These are phyloP conservation scores for Ciconia maguari DNA, from an alignment of 2,113 vertebrate genomes.

Conservation along the genomic window DNA sequence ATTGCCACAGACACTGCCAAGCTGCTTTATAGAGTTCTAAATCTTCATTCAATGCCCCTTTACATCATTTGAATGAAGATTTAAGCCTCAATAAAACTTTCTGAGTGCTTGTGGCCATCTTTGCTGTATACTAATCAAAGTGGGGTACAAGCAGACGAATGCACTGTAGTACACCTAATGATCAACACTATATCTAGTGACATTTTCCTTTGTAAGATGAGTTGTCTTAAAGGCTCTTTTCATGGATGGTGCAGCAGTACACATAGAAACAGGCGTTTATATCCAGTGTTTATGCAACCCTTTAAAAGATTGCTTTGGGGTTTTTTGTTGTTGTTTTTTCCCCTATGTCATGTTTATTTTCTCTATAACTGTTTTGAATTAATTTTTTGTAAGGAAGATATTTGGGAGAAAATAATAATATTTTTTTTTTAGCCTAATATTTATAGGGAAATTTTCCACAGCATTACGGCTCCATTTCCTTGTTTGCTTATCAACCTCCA, in stretches of 20 bases:
- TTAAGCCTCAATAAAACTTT: conserved; percentile 66
- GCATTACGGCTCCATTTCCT: not conserved
- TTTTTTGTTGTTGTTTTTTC: not conserved
- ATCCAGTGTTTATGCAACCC: not conserved
- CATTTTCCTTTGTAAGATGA: conserved; percentile 9
- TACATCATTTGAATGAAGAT: conserved; percentile 67
- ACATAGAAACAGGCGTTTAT: not conserved
- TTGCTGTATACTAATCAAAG: conserved; percentile 60
- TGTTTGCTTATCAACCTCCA: not conserved
- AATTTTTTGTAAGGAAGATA: not conserved
- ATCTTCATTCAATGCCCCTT: conserved; percentile 64
- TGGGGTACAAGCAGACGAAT: not conserved
- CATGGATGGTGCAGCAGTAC: not conserved
- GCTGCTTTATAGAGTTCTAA: conserved; percentile 67
- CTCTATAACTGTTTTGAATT: not conserved
- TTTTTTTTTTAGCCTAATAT: not conserved
- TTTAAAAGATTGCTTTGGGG: not conserved
- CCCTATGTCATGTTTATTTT: not conserved
- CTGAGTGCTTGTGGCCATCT: conserved; percentile 50
- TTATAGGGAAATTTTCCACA: not conserved
- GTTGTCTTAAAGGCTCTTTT: conserved; percentile 1
- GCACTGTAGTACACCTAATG: conserved; percentile 31
- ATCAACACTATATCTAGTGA: conserved; percentile 21
- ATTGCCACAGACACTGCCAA: conserved; percentile 60
- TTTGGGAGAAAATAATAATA: not conserved